Percentiles rank a stretch among this genome's conserved stretches.
phyloP scores from a whole-genome alignment of 1,140 invertebrate genomes.

The Asbolus verrucosus region DNA sequence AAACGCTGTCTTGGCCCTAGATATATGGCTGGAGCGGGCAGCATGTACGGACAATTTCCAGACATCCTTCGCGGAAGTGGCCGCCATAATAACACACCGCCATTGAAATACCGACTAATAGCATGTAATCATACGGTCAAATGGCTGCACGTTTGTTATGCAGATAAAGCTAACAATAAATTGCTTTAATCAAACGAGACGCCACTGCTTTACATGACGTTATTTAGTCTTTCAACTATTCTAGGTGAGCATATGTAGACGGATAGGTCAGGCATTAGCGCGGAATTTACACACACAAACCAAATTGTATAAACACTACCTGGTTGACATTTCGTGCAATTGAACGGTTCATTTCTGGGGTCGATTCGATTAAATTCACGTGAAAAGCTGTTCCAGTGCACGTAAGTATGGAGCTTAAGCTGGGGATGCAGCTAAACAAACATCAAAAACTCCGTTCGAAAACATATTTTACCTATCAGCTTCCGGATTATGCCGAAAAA shows the following conservation, averaged over 20 bases:
- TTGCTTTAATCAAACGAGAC: conserved; percentile 38
- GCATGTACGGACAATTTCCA: conserved; percentile 45
- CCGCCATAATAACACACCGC: conserved; percentile 41
- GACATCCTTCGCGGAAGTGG: conserved; percentile 47
- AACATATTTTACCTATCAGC: too few relatives aligned
- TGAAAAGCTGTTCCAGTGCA: too few relatives aligned
- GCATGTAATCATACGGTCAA: conserved; percentile 47
- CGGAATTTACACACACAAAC: too few relatives aligned
- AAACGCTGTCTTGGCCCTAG: conserved; percentile 21
- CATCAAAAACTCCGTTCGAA: too few relatives aligned
- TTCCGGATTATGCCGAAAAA: too few relatives aligned
- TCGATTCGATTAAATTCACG: too few relatives aligned
- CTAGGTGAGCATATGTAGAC: conserved; percentile 2
- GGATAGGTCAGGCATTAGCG: conserved; percentile 16
- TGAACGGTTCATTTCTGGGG: too few relatives aligned
- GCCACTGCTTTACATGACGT: conserved; percentile 2
- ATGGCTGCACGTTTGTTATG: conserved; percentile 45
- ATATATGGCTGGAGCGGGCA: conserved; percentile 26
- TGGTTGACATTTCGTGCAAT: too few relatives aligned
- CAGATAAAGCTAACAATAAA: conserved; percentile 44
- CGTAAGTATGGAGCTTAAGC: too few relatives aligned
- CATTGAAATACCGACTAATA: conserved; percentile 46
- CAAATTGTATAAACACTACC: too few relatives aligned
- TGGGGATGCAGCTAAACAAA: too few relatives aligned
- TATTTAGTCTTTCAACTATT: conserved; percentile 26